Base-by-base conservation (phyloP, 2,797 vertebrate species). In the Mormyrops boulengeri region DNA sequence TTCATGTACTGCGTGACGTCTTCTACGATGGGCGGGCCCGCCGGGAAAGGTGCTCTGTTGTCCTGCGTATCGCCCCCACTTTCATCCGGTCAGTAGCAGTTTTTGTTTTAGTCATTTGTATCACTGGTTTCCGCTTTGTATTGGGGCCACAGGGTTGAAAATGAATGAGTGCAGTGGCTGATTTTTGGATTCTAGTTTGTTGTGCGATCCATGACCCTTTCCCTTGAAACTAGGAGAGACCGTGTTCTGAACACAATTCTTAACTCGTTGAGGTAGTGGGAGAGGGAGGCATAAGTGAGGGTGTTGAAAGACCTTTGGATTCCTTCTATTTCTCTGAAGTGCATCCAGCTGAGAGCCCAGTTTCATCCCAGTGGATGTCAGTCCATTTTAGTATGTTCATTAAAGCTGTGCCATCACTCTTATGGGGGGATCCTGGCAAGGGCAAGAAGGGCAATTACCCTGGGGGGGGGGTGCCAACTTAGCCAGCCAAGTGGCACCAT, bases 51-150 rank as follows among this genome's bases (percentile, higher is more conserved):
- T 99, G 98, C 92, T 96, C 98, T 0, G 96, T 99, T 73, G 97
- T 99, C 89, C 93, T 99, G 92, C 97, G 99, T 26, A 96, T 99
- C 30, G 98, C 98, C 77, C 96, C 98, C 87, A 98, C 98, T 0
- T 99, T 99, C 91, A 92, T 99, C 92, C 97, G 99, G 99, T 98
- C 93, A 92, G 90, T 2, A 0, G 11, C 49, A 26, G 47, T 30
- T 50, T 47, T 34, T 22, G 4, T 30, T 30, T 49, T 49, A 8
- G 11, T 52, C 47, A 12, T 52, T 4, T 52, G 30, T 52, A n/a
- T 52, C 84, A 85, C 8, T 50, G 22, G 30, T 50, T 85, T 50
- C 84, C 0, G 7, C 22, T 52, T 52, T 52, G 9, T 44, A 52
- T 30, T 52, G 19, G 44, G 26, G n/a, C 49, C 9, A 14, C 26